Evolutionary conservation across 1,140 invertebrate genomes (phyloP).

Genomic region (Choristoneura fumiferana): DNA sequence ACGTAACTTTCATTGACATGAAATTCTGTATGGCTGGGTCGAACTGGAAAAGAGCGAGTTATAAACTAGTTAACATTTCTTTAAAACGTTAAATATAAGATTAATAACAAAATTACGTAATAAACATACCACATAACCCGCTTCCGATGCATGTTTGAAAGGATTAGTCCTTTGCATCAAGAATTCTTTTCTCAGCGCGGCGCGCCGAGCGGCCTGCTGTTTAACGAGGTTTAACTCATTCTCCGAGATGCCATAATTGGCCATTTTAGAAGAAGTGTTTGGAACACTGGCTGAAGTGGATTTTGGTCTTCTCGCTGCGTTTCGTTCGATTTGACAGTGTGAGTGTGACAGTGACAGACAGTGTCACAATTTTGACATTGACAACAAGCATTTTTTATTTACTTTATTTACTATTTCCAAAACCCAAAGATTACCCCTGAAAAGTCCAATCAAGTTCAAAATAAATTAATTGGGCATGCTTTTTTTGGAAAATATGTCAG

Average conservation of each 20-base stretch:
- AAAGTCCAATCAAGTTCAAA: too few relatives aligned
- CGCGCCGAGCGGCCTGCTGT: conserved; percentile 79
- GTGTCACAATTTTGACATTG: too few relatives aligned
- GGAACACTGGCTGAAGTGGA: conserved; percentile 9
- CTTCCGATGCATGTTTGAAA: conserved; percentile 68
- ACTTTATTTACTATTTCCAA: too few relatives aligned
- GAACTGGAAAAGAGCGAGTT: conserved; percentile 84
- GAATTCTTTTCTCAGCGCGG: conserved; percentile 81
- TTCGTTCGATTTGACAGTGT: conserved; percentile 20
- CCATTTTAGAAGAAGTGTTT: conserved; percentile 44
- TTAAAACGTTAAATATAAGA: not conserved
- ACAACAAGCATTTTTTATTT: too few relatives aligned
- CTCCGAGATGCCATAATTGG: conserved; percentile 68
- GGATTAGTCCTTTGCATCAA: conserved; percentile 85
- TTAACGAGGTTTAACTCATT: conserved; percentile 72
- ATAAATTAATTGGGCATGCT: too few relatives aligned
- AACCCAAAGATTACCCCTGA: too few relatives aligned
- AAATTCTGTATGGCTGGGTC: conserved; percentile 86
- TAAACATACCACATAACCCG: conserved; percentile 71
- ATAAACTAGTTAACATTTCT: conserved; percentile 19
- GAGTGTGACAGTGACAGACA: too few relatives aligned
- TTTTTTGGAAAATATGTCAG: too few relatives aligned
- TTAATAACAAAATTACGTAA: conserved; percentile 63
- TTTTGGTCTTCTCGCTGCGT: not conserved
- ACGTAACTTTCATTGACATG: conserved; percentile 82